Conservation (phyloP, 2,797 vertebrate genomes). For the Coregonus sp. region DNA sequence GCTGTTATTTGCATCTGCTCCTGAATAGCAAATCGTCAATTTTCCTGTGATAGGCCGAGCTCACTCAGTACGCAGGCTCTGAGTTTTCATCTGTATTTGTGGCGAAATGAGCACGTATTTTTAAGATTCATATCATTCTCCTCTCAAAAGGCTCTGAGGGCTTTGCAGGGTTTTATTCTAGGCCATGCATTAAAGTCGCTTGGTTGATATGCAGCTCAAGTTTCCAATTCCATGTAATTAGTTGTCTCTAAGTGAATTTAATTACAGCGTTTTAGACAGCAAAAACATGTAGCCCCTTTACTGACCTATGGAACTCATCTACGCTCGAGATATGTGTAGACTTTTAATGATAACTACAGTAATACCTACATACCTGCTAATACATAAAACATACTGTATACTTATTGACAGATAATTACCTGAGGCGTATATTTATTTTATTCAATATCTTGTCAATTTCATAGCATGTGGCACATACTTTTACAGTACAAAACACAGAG, state of each 20-base stretch:
- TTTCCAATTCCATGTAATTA: slow-evolving; percentile 47
- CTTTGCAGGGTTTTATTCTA: slow-evolving; percentile 24
- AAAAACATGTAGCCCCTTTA: slow-evolving; percentile 44
- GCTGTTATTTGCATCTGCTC: slow-evolving; percentile 43
- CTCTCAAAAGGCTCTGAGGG: slow-evolving; percentile 12
- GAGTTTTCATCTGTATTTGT: slow-evolving; percentile 14
- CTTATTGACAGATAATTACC: slow-evolving; percentile 36
- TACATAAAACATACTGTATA: slow-evolving; percentile 23
- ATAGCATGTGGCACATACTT: not conserved
- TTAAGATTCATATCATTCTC: slow-evolving; percentile 25
- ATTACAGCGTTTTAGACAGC: slow-evolving; percentile 40
- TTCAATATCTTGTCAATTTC: not conserved
- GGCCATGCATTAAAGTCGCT: slow-evolving; percentile 42
- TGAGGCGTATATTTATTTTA: slow-evolving; percentile 4
- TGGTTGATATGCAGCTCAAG: slow-evolving; percentile 32
- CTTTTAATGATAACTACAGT: slow-evolving; percentile 33
- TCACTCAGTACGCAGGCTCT: not conserved
- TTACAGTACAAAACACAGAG: not conserved
- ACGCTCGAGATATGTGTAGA: slow-evolving; percentile 39
- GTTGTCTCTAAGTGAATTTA: slow-evolving; percentile 53
- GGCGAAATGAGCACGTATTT: slow-evolving; percentile 8
- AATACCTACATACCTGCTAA: slow-evolving; percentile 19
- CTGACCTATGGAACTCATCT: slow-evolving; percentile 52
- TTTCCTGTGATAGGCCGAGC: slow-evolving; percentile 1
- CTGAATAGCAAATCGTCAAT: not conserved